Base-by-base conservation (phyloP, 2,888 invertebrate species). In the Caenorhabditis japonica region DNA sequence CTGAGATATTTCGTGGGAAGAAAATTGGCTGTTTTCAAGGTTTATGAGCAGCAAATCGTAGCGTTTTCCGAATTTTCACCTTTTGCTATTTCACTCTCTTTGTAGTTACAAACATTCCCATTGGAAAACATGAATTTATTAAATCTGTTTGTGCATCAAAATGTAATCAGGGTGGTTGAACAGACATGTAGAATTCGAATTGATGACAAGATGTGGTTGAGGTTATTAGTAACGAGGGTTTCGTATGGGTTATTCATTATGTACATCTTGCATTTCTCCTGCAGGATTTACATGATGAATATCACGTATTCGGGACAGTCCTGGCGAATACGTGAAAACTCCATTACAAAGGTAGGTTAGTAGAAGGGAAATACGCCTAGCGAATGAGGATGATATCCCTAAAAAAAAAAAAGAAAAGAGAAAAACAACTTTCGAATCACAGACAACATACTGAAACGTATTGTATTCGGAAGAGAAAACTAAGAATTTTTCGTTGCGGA, bases 371-470 rank as follows among this genome's bases (percentile, higher is more conserved):
- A n/a, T n/a, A n/a, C n/a, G n/a, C n/a, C 15, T 38, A 10, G n/a
- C 15, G 39, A 39, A 17, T 15, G 39, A 15, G 15, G 38, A 38
- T 13, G 38, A 38, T 41, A 8, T 41, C 15, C 13, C 13, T 15
- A 12, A 21, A 23, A n/a, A 27, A 33, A 7, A 52, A 21, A 52
- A 25, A 36, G 17, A 15, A 17, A 7, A 17, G 23, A n/a, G n/a
- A 23, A 30, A 47, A 15, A 47, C 30, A 19, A 15, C 15, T 33
- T 27, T 56, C 44, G 33, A 58, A 58, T 58, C 58, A 58, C 58
- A 58, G 58, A 58, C 21, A 38, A 25, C 15, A 13, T 2, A 23
- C 21, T 56, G 17, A 38, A 58, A 58, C 46, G 46, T 36, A 36
- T 25, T 47, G 23, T 23, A 13, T n/a, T 44, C 13, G n/a, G 44